Evolutionary conservation across 2,888 invertebrate genomes (phyloP).

Genomic region (Dryocosmus kuriphilus): DNA sequence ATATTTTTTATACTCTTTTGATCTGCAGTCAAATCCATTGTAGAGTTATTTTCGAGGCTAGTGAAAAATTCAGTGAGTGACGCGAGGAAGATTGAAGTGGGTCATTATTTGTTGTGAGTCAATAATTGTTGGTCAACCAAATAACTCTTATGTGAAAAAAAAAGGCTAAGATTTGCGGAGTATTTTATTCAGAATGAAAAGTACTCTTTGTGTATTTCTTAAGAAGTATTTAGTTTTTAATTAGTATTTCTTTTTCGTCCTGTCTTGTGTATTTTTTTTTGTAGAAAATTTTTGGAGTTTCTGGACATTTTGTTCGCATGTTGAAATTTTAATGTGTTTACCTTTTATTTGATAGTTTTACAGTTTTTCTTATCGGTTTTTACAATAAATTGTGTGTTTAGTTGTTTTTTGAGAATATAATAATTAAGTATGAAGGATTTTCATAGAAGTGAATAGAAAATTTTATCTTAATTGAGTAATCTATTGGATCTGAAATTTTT

Average conservation of each 20-base stretch:
- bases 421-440: background rate
- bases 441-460: background rate
- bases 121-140: conserved; percentile 10
- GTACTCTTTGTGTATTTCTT: too few species aligned
- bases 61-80: background rate
- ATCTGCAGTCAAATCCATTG: too few species aligned
- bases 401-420: background rate
- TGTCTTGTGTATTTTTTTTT: too few species aligned
- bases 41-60: conserved; percentile 9
- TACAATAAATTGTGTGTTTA: background rate
- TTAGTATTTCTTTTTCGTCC: too few species aligned
- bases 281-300: too few species aligned
- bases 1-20: too few species aligned
- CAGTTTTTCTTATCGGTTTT: background rate
- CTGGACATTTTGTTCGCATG: too few species aligned
- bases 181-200: background rate
- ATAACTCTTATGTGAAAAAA: background rate
- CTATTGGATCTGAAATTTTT: background rate
- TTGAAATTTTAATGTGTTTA: too few species aligned
- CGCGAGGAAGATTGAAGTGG: conserved; percentile 26
- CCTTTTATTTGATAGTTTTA: background rate
- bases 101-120: conserved; percentile 31
- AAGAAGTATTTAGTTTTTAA: too few species aligned
- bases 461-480: background rate
- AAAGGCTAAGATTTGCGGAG: background rate